Conservation (phyloP, 2,888 invertebrate species). For the Abrostola tripartita region DNA sequence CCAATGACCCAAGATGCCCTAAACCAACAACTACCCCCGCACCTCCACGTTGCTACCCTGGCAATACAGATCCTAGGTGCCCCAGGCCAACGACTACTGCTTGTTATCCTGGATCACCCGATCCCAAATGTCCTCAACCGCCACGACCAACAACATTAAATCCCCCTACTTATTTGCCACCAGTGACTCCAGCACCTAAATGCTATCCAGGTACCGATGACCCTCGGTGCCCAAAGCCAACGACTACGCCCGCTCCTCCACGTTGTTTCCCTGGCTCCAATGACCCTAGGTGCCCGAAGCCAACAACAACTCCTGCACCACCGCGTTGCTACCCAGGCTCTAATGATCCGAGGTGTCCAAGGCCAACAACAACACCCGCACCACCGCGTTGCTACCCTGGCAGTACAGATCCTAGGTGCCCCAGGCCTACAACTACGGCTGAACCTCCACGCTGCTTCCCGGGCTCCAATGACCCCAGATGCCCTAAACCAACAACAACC, state of each 20-base stretch:
- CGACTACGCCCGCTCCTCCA: conserved; percentile 39
- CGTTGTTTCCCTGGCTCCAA: conserved; percentile 49
- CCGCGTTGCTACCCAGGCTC: conserved; percentile 59
- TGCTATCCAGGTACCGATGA: conserved; percentile 72
- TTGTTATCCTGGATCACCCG: conserved; percentile 56
- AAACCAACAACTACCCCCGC: conserved; percentile 54
- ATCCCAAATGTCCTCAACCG: conserved; percentile 21
- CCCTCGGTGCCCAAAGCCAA: conserved; percentile 65
- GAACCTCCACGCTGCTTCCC: conserved; percentile 59
- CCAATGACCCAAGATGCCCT: conserved; percentile 57
- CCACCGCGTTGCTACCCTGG: conserved; percentile 65
- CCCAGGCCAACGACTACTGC: conserved; percentile 58
- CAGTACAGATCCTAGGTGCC: conserved; percentile 54
- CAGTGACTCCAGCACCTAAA: conserved; percentile 54
- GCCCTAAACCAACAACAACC: conserved; percentile 60
- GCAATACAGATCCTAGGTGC: conserved; percentile 49
- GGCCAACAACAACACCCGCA: conserved; percentile 46
- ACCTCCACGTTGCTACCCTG: conserved; percentile 27
- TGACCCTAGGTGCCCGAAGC: conserved; percentile 59
- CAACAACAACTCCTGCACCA: conserved; percentile 53
- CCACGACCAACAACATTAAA: conserved; percentile 38
- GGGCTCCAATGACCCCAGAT: conserved; percentile 60
- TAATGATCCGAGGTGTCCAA: conserved; percentile 41
- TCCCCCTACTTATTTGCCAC: conserved; percentile 45
- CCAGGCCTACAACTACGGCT: conserved; percentile 45